Conservation (phyloP, 2,888 invertebrate genomes). For the Drosophila mercatorum region DNA sequence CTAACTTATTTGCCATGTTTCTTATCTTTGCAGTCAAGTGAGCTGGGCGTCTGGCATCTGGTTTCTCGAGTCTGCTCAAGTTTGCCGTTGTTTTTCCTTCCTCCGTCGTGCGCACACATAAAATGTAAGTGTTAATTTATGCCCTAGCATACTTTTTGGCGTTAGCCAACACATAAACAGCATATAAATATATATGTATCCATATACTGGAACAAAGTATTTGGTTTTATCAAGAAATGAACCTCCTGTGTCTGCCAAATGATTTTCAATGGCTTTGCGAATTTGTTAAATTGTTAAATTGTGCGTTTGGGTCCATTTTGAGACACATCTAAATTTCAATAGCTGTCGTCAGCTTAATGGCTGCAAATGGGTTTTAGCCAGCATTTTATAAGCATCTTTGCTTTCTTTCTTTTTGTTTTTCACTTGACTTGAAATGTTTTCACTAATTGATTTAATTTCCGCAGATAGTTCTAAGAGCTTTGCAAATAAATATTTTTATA, state of each 20-base stretch:
- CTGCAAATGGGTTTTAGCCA: background rate
- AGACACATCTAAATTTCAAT: conserved; percentile 21
- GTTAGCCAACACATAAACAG: conserved; percentile 39
- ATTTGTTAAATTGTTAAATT: conserved; percentile 28
- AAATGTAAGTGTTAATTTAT: conserved; percentile 79
- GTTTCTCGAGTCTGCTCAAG: conserved; percentile 50
- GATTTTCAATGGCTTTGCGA: conserved; percentile 39
- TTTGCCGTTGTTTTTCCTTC: conserved; percentile 9
- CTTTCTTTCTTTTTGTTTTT: background rate
- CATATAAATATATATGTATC: conserved; percentile 28
- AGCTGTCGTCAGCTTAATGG: conserved; percentile 14
- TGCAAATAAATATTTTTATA: background rate
- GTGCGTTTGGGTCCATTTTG: conserved; percentile 14
- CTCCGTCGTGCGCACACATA: conserved; percentile 29
- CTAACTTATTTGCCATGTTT: conserved; percentile 39
- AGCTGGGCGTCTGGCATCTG: conserved; percentile 39
- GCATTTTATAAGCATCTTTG: background rate
- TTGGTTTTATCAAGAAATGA: background rate
- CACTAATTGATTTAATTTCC: background rate
- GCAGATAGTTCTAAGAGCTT: background rate
- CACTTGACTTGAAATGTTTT: background rate
- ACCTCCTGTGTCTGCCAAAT: conserved; percentile 22
- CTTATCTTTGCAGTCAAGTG: conserved; percentile 59
- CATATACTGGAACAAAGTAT: background rate
- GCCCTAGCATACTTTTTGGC: conserved; percentile 52